Base-by-base conservation (phyloP, 2,113 vertebrate species). In the Progne subis region DNA sequence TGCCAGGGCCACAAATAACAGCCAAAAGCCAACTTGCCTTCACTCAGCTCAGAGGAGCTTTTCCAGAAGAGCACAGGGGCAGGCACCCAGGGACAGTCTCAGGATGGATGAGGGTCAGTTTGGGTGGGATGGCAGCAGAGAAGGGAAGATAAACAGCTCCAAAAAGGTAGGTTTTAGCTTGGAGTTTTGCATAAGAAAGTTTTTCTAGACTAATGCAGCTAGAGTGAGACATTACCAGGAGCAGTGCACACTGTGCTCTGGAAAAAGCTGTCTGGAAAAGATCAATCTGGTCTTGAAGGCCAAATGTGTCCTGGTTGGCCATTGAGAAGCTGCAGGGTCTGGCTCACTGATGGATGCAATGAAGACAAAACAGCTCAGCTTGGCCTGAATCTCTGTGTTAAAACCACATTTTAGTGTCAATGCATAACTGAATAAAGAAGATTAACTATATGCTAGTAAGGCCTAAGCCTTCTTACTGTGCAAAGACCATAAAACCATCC, bases 401-500 rank as follows among this genome's bases (percentile, higher is more conserved):
- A 79, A 91, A 82, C 7, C 55, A 85, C 41, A 57, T 19, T 88
- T 89, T 79, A 57, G 43, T 65, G 37, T 56, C 61, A 88, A 23
- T 61, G 50, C 31, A n/a, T 72, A 83, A 46, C 3, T 55, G 68
- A 94, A 78, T 89, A 77, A 88, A 90, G 78, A 92, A 71, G 55
- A 86, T 50, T 82, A 84, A 67, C 49, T 64, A 5, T 32, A 63
- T 50, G 55, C 41, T 92, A 50, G 20, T 52, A 78, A 63, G 47
- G 47, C 55, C 43, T 82, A 85, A 93, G 67, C 31, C 25, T 29
- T 41, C 52, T 63, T 80, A 16, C 61, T 67, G 29, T 75, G 64
- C n/a, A 71, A 82, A 86, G 46, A 82, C 59, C 29, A 78, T 86
- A 43, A 93, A 86, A 79, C 50, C 55, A 34, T 74, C 64, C 86